Conservation (phyloP, 2,113 vertebrate genomes). For the Cyanoramphus novaezelandiae region DNA sequence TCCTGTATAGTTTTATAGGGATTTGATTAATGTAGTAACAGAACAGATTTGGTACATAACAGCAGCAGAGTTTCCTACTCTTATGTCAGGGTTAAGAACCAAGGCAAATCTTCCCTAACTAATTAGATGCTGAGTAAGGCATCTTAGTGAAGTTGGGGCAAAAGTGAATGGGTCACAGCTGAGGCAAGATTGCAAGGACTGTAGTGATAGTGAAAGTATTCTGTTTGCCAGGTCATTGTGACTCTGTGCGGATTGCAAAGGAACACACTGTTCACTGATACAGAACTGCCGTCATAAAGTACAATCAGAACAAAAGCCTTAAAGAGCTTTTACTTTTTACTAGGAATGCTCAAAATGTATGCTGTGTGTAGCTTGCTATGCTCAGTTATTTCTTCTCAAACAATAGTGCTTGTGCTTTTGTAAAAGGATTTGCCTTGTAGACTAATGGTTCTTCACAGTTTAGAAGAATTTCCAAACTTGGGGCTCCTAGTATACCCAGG, state of each 20-base stretch:
- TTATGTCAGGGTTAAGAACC: conserved; percentile 75
- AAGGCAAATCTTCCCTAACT: conserved; percentile 76
- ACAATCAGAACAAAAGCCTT: conserved; percentile 67
- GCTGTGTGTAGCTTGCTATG: background rate
- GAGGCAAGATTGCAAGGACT: conserved; percentile 74
- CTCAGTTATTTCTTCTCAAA: conserved; percentile 10
- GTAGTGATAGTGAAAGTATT: conserved; percentile 78
- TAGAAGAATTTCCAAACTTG: conserved; percentile 66
- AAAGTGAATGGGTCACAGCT: conserved; percentile 77
- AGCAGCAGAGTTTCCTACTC: conserved; percentile 72
- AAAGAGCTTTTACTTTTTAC: conserved; percentile 39
- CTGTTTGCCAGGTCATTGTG: conserved; percentile 81
- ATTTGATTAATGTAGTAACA: conserved; percentile 76
- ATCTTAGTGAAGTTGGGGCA: conserved; percentile 78
- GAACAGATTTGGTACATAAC: conserved; percentile 80
- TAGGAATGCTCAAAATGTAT: background rate
- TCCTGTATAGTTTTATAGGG: conserved; percentile 54
- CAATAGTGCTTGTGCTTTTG: background rate
- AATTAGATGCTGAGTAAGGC: conserved; percentile 84
- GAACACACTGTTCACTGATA: conserved; percentile 81
- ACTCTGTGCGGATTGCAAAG: conserved; percentile 78
- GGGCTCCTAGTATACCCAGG: conserved; percentile 19
- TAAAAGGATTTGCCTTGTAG: conserved; percentile 17
- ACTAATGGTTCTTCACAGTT: conserved; percentile 16
- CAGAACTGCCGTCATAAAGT: conserved; percentile 73